Conservation (phyloP, 2,888 invertebrate genomes). For the Tineola bisselliella region DNA sequence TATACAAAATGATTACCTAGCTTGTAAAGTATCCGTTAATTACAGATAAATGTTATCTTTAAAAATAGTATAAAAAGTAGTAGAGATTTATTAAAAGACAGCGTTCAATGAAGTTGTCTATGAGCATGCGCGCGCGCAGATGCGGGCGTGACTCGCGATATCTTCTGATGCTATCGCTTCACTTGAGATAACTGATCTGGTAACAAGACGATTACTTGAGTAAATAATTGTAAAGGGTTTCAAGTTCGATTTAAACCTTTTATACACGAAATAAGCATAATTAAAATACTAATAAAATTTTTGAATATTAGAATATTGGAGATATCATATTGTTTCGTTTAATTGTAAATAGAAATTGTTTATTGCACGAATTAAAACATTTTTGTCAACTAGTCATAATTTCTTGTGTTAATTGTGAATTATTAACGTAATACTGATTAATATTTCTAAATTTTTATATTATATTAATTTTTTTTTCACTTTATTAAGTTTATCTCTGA, state of each 20-base stretch:
- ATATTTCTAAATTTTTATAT: too few species aligned
- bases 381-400: too few species aligned
- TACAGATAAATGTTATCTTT: not conserved
- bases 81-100: constrained; percentile 5
- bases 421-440: too few species aligned
- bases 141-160: constrained; percentile 6
- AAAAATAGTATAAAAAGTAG: not conserved
- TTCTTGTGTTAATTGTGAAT: too few species aligned
- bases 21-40: constrained; percentile 5
- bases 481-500: too few species aligned
- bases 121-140: constrained; percentile 10
- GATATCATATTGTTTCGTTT: too few species aligned
- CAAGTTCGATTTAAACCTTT: not conserved
- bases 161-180: not conserved
- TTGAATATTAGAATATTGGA: too few species aligned
- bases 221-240: not conserved
- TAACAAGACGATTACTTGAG: constrained; percentile 9
- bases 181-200: not conserved
- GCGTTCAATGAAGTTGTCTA: constrained; percentile 5
- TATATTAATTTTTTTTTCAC: too few species aligned
- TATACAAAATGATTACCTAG: not conserved
- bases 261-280: too few species aligned
- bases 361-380: too few species aligned
- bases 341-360: too few species aligned
- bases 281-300: too few species aligned